phyloP scores from a whole-genome alignment of 2,113 vertebrate genomes.

The Seriola dumerili region DNA sequence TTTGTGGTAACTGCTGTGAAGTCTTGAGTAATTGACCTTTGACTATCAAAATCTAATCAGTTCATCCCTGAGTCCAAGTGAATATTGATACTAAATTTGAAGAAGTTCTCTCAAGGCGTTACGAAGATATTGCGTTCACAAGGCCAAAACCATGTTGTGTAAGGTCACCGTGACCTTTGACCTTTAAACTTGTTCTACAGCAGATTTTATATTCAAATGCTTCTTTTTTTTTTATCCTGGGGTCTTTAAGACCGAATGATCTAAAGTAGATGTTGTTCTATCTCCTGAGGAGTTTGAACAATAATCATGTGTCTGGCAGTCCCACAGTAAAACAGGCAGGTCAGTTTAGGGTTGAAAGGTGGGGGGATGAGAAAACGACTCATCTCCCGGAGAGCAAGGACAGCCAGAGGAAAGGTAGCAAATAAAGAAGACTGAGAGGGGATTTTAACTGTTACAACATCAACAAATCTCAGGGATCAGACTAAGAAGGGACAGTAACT shows the following conservation, averaged over 20 bases:
- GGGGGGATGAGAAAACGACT: conserved; percentile 2
- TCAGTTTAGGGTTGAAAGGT: conserved; percentile 1
- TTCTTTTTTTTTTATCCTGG: no score
- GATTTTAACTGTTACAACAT: conserved; percentile 35
- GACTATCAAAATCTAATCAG: no score
- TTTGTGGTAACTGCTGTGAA: no score
- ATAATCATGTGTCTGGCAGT: not conserved
- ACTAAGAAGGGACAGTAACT: not conserved
- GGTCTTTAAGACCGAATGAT: not conserved
- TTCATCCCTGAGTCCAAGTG: no score
- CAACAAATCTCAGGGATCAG: conserved; percentile 16
- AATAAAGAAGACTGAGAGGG: conserved; percentile 14
- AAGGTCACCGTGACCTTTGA: no score
- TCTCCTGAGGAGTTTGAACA: not conserved
- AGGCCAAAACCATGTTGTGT: no score
- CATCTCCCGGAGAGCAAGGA: not conserved
- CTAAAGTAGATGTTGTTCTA: not conserved
- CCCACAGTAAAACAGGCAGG: not conserved
- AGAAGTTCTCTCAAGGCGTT: no score
- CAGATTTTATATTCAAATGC: no score
- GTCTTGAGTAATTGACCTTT: no score
- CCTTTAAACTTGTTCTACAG: no score
- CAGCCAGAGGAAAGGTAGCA: conserved; percentile 26
- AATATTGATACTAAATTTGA: no score
- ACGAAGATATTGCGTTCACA: no score